Base-by-base conservation (phyloP, 1,140 invertebrate genomes). In the Brachionus sp. region DNA sequence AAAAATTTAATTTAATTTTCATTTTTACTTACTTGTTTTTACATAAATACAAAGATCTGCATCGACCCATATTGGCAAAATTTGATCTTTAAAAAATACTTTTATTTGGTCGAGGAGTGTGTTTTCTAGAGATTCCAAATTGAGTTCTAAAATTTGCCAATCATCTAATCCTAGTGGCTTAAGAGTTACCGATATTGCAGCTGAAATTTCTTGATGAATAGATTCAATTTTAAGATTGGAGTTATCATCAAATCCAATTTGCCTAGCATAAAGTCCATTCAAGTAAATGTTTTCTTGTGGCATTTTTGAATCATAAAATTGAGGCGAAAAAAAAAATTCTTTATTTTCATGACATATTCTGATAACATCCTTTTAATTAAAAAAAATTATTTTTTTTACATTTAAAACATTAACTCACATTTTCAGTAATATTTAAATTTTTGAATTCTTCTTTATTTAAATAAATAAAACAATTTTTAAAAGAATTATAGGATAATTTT, bases 111-210 rank as follows among this genome's bases (percentile, higher is more conserved):
- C 70, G 23, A 75, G 25, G 12, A 75, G 19, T 4, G 70, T 75
- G 25, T 75, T 44, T 44, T 75, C n/a, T 44, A 75, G 13, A 19
- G 37, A 75, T 75, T 75, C 70, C 16, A 75, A n/a, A 46, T 75
- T 75, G 19, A 75, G 70, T 50, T 75, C 70, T 44, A 75, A 75
- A 16, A 75, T 75, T 46, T 75, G 37, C 70, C 70, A 75, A 46
- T 75, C 70, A 13, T 75, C 70, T 10, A 25, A 25, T 3, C 37
- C 12, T 3, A 75, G 6, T 44, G 70, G 70, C 19, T 46, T 75
- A 5, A 75, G 39, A 75, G 70, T 75, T n/a, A 75, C 70, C 5
- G 70, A 75, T 9, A 7, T 75, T 44, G 70, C 42, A 10, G 44
- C 25, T 9, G 37, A 39, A 75, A n/a, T 44, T 16, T 75, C 70